Percentiles rank a stretch among this genome's conserved stretches.
These are phyloP conservation scores for Sylvia atricapilla DNA, from an alignment of 2,113 vertebrate species.

Conservation along the genomic window DNA sequence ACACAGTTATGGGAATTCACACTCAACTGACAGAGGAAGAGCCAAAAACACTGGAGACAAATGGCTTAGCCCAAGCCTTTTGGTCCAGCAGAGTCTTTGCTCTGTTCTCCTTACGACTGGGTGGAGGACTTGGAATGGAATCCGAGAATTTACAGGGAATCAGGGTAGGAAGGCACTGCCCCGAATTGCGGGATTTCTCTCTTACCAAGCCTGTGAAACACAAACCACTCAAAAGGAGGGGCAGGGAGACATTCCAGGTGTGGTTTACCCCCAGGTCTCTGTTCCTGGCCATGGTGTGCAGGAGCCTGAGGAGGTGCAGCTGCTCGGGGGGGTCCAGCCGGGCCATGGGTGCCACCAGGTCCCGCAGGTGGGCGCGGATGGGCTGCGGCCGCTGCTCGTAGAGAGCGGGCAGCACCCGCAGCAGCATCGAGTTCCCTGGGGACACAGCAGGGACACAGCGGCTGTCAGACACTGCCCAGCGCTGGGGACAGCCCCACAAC, in stretches of 20 bases:
- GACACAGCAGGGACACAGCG: neutral
- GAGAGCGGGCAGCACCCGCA: constrained; percentile 87
- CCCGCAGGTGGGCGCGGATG: constrained; percentile 75
- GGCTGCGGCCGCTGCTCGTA: constrained; percentile 80
- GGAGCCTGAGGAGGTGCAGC: constrained; percentile 86
- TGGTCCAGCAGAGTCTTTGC: neutral
- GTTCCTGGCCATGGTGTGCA: constrained; percentile 81
- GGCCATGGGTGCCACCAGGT: constrained; percentile 79
- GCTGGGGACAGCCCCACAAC: neutral
- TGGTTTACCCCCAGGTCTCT: constrained; percentile 79
- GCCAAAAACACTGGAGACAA: neutral
- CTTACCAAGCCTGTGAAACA: neutral
- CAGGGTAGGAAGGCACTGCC: accelerated
- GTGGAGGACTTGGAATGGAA: neutral
- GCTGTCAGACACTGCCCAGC: accelerated
- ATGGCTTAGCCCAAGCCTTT: neutral
- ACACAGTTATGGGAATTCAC: neutral
- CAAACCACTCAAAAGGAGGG: neutral
- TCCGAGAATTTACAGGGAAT: neutral
- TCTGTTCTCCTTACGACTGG: neutral
- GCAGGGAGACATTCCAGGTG: accelerated
- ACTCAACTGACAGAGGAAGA: neutral
- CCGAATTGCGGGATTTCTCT: neutral
- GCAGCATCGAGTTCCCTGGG: constrained; percentile 87
- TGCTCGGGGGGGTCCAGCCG: constrained; percentile 81